A percentile compares a stretch with the other conserved stretches of the same genome.
phyloP scores from a whole-genome alignment of 1,140 invertebrate species.

The Gyrodactylus salaris region DNA sequence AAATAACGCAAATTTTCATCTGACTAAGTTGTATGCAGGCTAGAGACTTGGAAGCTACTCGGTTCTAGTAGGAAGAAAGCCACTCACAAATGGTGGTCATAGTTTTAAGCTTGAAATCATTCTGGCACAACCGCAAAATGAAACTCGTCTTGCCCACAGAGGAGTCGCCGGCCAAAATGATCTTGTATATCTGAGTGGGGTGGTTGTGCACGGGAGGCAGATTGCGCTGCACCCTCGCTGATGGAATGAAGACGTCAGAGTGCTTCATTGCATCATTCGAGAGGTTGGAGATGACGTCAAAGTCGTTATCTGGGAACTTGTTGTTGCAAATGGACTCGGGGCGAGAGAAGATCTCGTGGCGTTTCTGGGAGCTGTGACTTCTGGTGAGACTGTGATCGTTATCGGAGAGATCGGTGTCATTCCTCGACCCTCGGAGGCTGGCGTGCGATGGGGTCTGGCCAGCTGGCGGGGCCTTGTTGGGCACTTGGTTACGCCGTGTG shows the following conservation, averaged over 20 bases:
- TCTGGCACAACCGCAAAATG: conserved; percentile 29
- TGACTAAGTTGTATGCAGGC: too few relatives aligned
- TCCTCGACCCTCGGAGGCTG: too few relatives aligned
- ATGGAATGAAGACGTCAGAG: background rate
- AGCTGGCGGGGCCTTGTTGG: background rate
- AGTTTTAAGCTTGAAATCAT: conserved; percentile 26
- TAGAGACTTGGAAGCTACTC: too few relatives aligned
- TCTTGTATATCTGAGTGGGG: conserved; percentile 23
- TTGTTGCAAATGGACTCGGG: background rate
- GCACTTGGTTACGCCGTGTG: background rate
- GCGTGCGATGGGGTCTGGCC: background rate
- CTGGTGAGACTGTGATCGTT: too few relatives aligned
- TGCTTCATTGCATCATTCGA: background rate
- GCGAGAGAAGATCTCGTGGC: background rate
- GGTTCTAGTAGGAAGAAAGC: too few relatives aligned
- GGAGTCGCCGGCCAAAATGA: conserved; percentile 32
- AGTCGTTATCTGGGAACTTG: background rate
- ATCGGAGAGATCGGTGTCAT: background rate
- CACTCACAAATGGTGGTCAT: conserved; percentile 26
- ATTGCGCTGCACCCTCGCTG: background rate
- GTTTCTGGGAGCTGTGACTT: background rate
- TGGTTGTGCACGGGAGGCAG: background rate
- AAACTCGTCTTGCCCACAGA: conserved; percentile 33
- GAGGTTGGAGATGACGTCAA: background rate
- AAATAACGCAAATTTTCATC: too few relatives aligned